phyloP scores from a whole-genome alignment of 2,113 vertebrate species.

The Ranitomeya variabilis region DNA sequence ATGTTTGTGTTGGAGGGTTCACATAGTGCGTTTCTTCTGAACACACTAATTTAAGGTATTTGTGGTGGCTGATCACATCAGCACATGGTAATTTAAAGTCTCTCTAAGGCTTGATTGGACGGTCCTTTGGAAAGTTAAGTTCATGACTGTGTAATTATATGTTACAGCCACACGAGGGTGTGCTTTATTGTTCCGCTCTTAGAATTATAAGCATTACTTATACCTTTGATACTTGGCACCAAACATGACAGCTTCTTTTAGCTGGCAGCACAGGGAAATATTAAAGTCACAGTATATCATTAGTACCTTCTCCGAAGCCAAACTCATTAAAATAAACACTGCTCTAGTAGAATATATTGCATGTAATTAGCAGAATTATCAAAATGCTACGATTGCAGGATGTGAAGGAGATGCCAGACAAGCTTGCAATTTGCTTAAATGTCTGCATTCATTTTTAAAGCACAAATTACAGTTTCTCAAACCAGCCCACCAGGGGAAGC shows the following conservation, averaged over 20 bases:
- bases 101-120: constrained; percentile 44
- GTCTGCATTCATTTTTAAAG: constrained; percentile 8
- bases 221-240: constrained; percentile 52
- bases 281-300: constrained; percentile 53
- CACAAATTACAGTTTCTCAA: constrained; percentile 12
- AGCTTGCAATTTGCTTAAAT: constrained; percentile 24
- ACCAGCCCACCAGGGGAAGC: not conserved
- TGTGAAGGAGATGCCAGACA: constrained; percentile 24
- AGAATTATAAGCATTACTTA: constrained; percentile 52
- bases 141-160: constrained; percentile 66
- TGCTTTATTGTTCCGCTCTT: constrained; percentile 67
- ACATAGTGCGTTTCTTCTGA: constrained; percentile 31
- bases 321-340: constrained; percentile 52
- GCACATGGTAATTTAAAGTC: constrained; percentile 50
- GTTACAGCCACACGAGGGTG: constrained; percentile 74
- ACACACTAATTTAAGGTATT: constrained; percentile 51
- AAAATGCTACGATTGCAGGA: constrained; percentile 47
- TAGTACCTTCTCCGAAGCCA: constrained; percentile 51
- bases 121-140: constrained; percentile 55
- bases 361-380: constrained; percentile 53
- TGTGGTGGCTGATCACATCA: constrained; percentile 17
- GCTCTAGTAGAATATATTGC: constrained; percentile 37
- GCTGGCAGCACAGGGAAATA: constrained; percentile 45
- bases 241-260: constrained; percentile 51
- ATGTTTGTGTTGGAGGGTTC: constrained; percentile 44